Conservation (phyloP, 2,113 vertebrate genomes). For the Tichodroma muraria region DNA sequence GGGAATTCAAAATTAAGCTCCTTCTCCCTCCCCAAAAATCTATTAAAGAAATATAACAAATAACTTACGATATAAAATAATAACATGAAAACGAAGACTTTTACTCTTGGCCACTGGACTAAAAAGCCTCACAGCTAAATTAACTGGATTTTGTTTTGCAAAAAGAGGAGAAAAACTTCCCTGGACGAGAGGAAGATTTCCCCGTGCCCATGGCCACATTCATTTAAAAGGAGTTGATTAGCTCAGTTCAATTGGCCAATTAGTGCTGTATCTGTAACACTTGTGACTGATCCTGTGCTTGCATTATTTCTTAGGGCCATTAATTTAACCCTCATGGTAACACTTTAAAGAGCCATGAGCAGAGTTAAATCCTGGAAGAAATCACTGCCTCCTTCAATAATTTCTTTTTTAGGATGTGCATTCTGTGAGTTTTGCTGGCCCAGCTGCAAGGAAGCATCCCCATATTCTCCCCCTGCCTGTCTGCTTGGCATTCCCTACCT, state of each 20-base stretch:
- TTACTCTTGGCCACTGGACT: neutral
- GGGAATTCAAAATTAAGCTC: neutral
- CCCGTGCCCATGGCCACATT: neutral
- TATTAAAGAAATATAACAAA: neutral
- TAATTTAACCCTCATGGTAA: conserved; percentile 30
- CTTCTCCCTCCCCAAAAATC: neutral
- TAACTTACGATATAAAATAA: neutral
- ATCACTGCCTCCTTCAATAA: neutral
- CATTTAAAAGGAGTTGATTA: neutral
- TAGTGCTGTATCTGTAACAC: neutral
- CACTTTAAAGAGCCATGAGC: neutral
- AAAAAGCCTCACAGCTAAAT: neutral
- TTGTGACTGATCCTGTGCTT: neutral
- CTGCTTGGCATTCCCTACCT: neutral
- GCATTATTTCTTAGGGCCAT: conserved; percentile 22
- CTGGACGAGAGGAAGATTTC: neutral
- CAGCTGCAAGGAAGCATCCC: neutral
- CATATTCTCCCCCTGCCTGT: fast-evolving
- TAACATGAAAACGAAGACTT: neutral
- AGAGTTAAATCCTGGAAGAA: conserved; percentile 20
- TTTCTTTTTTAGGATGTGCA: neutral
- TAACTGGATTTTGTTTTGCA: neutral
- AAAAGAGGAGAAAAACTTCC: neutral
- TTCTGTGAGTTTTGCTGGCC: neutral
- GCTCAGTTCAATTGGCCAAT: neutral